Percentiles rank a stretch among this genome's conserved stretches.
Evolutionary conservation across 2,797 vertebrate genomes (phyloP).

Genomic region (Gymnothorax javanicus): DNA sequence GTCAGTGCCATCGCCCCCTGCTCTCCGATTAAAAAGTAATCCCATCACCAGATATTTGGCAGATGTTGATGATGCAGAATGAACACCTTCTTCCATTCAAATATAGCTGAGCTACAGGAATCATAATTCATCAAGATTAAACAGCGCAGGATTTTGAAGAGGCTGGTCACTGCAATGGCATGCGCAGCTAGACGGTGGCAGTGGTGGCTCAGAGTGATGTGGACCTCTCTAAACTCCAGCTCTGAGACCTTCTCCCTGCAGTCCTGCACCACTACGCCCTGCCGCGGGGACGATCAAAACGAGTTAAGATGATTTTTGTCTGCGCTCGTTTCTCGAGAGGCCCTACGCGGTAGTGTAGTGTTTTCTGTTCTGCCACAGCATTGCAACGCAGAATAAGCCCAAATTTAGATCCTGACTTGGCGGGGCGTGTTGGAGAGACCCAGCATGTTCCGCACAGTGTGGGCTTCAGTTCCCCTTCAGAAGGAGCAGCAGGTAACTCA

Average conservation of each 20-base stretch:
- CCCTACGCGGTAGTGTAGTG: not conserved
- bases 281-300: not conserved
- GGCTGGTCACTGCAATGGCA: not conserved
- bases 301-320: conserved; percentile 13
- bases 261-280: not conserved
- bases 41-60: not conserved
- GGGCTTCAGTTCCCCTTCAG: conserved; percentile 13
- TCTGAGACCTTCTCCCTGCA: not conserved
- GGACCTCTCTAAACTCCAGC: not conserved
- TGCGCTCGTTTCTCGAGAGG: conserved; percentile 6
- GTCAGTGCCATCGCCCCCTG: not conserved
- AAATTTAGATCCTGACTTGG: conserved; percentile 3
- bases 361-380: not conserved
- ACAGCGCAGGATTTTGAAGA: not conserved
- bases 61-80: not conserved
- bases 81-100: not conserved
- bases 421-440: not conserved
- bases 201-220: not conserved
- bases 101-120: not conserved
- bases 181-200: not conserved
- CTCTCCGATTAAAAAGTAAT: conserved; percentile 9
- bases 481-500: not conserved
- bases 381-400: not conserved
- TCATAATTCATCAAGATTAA: not conserved
- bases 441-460: conserved; percentile 10